Conservation (phyloP, 2,113 vertebrate species). For the Lucifuga dentata region DNA sequence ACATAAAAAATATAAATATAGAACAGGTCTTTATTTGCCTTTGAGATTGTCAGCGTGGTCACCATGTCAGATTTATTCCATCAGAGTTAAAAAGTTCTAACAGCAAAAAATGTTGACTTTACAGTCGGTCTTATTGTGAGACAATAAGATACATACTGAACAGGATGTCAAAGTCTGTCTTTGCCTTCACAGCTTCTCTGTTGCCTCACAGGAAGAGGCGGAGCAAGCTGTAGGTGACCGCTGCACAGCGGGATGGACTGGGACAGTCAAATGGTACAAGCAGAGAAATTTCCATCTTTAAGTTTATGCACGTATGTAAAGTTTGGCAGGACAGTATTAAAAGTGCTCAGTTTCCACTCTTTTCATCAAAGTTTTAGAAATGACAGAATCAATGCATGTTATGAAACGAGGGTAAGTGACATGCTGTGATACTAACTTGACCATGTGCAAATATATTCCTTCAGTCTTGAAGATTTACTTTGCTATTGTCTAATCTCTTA, state of each 20-base stretch:
- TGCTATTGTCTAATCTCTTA: conserved; percentile 36
- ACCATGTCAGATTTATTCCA: conserved; percentile 42
- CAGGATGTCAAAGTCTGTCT: too few species aligned
- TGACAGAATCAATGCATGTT: conserved; percentile 33
- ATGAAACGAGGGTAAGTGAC: conserved; percentile 20
- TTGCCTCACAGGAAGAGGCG: conserved; percentile 29
- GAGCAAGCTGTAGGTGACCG: conserved; percentile 13
- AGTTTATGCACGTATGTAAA: not conserved
- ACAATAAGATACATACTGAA: too few species aligned
- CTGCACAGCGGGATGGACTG: conserved; percentile 14
- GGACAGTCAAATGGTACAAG: not conserved
- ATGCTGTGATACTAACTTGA: conserved; percentile 36
- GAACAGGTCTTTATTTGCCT: conserved; percentile 23
- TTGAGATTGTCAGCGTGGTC: conserved; percentile 44
- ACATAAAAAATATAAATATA: conserved; percentile 24
- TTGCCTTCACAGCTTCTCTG: too few species aligned
- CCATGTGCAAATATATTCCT: conserved; percentile 16
- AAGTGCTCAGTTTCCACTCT: not conserved
- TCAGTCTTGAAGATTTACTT: conserved; percentile 31
- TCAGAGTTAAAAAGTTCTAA: conserved; percentile 42
- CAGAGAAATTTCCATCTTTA: not conserved
- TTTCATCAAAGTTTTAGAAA: conserved; percentile 8
- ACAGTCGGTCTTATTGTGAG: conserved; percentile 10
- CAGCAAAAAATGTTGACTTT: conserved; percentile 9
- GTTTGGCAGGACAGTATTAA: not conserved